A percentile compares a stretch with the other conserved stretches of the same genome.
Evolutionary conservation across 2,888 invertebrate genomes (phyloP).

Genomic region (Adineta ricciae): DNA sequence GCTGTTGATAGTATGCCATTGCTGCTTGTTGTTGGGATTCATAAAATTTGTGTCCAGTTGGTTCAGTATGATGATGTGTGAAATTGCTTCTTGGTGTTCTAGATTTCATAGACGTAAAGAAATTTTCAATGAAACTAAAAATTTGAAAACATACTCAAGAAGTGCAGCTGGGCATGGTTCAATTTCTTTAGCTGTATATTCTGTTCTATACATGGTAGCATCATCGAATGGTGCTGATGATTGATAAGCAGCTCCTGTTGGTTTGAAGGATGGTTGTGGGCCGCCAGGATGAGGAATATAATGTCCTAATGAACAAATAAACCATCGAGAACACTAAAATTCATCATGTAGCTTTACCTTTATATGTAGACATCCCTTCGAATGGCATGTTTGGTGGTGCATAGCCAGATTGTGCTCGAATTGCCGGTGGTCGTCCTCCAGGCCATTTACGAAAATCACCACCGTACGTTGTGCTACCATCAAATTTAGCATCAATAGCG

Average conservation of each 20-base stretch:
- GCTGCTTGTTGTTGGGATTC: neutral
- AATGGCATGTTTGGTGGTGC: constrained; percentile 44
- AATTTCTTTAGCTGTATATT: constrained; percentile 41
- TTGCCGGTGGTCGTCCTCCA: constrained; percentile 38
- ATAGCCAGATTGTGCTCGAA: constrained; percentile 40
- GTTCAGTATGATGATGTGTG: neutral
- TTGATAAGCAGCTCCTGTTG: constrained; percentile 37
- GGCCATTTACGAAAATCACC: constrained; percentile 42
- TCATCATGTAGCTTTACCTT: constrained; percentile 33
- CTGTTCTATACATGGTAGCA: constrained; percentile 45
- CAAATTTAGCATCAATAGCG: constrained; percentile 40
- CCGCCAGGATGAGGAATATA: constrained; percentile 41
- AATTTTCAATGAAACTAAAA: neutral
- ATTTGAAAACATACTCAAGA: constrained; percentile 38
- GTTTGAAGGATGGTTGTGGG: constrained; percentile 39
- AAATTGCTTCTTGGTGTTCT: neutral
- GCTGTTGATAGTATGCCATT: neutral
- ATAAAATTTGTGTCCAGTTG: constrained; percentile 11
- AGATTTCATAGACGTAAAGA: neutral
- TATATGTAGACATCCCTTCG: constrained; percentile 46
- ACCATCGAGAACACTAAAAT: neutral
- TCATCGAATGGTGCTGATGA: constrained; percentile 44
- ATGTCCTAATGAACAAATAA: constrained; percentile 36
- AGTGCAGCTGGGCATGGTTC: constrained; percentile 44
- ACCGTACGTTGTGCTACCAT: constrained; percentile 44